Conservation (phyloP, 2,888 invertebrate genomes). For the Trachelus stipa region DNA sequence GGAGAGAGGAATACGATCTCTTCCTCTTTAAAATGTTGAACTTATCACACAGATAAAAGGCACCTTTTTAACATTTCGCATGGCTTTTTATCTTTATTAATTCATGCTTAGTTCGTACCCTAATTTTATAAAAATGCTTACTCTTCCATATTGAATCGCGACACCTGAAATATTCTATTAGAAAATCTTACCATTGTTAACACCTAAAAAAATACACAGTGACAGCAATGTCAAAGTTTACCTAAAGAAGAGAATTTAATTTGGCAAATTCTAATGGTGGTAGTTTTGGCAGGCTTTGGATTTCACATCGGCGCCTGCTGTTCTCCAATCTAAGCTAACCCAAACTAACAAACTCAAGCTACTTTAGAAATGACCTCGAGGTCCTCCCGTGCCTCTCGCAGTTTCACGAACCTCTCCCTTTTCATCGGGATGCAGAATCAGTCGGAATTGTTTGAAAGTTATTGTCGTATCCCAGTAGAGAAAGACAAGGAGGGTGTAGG, state of each 20-base stretch:
- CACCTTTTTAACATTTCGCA: background rate
- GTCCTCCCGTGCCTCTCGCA: background rate
- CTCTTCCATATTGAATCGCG: too few species aligned
- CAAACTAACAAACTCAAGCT: background rate
- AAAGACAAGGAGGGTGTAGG: background rate
- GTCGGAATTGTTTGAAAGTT: constrained; percentile 31
- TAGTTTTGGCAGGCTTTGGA: background rate
- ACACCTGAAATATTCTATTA: background rate
- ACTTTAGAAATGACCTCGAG: background rate
- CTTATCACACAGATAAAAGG: background rate
- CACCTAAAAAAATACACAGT: background rate
- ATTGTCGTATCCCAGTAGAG: background rate
- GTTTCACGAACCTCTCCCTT: constrained; percentile 12
- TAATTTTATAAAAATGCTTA: too few species aligned
- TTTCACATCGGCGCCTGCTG: background rate
- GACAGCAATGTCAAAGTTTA: background rate
- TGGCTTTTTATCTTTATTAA: background rate
- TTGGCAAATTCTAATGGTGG: background rate
- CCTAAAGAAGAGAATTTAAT: background rate
- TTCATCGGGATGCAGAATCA: constrained; percentile 38
- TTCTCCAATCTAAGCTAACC: background rate
- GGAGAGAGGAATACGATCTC: background rate
- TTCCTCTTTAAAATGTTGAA: background rate
- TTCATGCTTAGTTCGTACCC: background rate
- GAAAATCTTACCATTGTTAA: background rate